Evolutionary conservation across 2,797 vertebrate genomes (phyloP).

Genomic region (Anabas testudineus): DNA sequence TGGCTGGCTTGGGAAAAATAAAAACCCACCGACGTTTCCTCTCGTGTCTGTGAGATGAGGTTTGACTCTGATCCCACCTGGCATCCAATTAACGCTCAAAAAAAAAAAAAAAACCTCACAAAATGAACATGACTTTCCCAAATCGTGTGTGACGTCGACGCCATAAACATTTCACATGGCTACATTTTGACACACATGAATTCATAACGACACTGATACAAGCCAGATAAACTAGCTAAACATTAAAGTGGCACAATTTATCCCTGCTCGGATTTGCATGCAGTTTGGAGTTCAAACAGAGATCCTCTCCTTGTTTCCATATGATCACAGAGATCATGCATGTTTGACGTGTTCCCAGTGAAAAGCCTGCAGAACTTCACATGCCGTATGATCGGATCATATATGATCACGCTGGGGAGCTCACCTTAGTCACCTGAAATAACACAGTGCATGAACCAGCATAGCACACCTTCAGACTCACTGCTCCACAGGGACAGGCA

Average conservation of each 20-base stretch:
- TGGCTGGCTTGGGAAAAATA: slow-evolving; percentile 12
- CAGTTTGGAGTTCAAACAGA: slow-evolving; percentile 1
- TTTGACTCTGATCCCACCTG: neutral
- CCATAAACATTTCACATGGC: neutral
- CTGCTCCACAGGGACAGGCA: neutral
- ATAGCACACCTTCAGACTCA: no score
- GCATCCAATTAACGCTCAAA: neutral
- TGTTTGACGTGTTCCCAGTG: neutral
- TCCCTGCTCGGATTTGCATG: slow-evolving; percentile 35
- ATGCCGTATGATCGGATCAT: neutral
- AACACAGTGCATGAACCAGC: neutral
- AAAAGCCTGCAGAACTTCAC: neutral
- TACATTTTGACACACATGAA: neutral
- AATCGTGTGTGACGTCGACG: neutral
- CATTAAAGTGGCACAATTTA: slow-evolving; percentile 14
- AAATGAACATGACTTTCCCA: neutral
- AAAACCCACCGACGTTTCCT: neutral
- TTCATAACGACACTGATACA: neutral
- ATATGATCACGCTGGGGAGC: neutral
- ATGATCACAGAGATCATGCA: neutral
- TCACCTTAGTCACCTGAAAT: neutral
- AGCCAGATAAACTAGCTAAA: slow-evolving; percentile 21
- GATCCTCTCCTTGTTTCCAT: neutral
- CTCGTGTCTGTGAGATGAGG: neutral
- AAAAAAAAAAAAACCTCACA: no score